Percentiles rank a stretch among this genome's conserved stretches.
phyloP scores from a whole-genome alignment of 1,140 invertebrate genomes.

The Aradophagus sp. region DNA sequence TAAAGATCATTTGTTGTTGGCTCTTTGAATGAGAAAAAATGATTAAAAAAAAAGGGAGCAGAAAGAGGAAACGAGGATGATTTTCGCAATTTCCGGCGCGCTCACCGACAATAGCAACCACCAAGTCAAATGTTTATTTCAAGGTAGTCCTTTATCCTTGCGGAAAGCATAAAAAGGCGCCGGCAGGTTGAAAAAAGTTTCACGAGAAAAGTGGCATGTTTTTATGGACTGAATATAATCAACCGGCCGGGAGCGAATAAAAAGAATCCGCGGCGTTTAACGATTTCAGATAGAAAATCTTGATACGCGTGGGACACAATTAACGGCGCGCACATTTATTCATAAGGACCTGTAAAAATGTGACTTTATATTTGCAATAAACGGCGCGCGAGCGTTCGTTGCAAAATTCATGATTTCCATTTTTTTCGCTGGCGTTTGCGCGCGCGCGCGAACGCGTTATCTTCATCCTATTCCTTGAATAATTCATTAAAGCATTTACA shows the following conservation, averaged over 20 bases:
- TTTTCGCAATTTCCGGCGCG: conserved; percentile 27
- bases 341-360: conserved; percentile 31
- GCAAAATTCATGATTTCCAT: conserved; percentile 52
- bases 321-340: conserved; percentile 37
- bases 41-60: too few relatives aligned
- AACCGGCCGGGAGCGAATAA: conserved; percentile 12
- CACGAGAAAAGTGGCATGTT: conserved; percentile 32
- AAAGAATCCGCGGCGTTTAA: conserved; percentile 26
- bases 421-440: conserved; percentile 31
- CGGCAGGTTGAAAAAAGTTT: conserved; percentile 24
- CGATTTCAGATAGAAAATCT: conserved; percentile 43
- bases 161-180: conserved; percentile 30
- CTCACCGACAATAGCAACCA: conserved; percentile 14
- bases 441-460: conserved; percentile 28
- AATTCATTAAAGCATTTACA: conserved; percentile 54
- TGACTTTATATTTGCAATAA: conserved; percentile 50
- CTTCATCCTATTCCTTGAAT: conserved; percentile 52
- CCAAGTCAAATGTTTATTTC: conserved; percentile 10
- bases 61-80: conserved; percentile 7
- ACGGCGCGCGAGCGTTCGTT: conserved; percentile 25
- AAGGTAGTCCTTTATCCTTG: conserved; percentile 42
- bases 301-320: conserved; percentile 43
- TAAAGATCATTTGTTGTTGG: too few relatives aligned
- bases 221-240: conserved; percentile 38
- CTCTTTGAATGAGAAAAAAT: too few relatives aligned